A percentile compares a stretch with the other conserved stretches of the same genome.
These are phyloP conservation scores for Pammene aurita DNA, from an alignment of 2,888 invertebrate species.

Conservation along the genomic window DNA sequence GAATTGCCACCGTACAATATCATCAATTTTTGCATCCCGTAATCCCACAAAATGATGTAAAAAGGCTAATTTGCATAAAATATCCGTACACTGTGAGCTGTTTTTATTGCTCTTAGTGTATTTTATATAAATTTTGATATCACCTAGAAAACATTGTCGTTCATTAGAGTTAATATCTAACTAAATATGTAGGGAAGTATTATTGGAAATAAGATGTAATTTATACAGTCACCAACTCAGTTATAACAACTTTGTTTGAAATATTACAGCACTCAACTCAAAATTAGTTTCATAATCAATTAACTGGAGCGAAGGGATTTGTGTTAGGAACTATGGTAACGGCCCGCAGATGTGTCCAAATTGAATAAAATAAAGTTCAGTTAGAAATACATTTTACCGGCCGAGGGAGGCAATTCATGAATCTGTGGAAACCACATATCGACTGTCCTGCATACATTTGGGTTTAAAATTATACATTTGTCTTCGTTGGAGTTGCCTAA, in stretches of 20 bases:
- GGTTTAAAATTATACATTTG: not conserved
- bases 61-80: too few relatives aligned
- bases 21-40: too few relatives aligned
- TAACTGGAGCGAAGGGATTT: slow-evolving; percentile 13
- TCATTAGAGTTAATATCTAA: too few relatives aligned
- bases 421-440: not conserved
- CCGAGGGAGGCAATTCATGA: not conserved
- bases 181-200: too few relatives aligned
- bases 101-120: too few relatives aligned
- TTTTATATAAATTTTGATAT: too few relatives aligned
- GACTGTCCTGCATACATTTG: not conserved
- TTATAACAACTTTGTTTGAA: not conserved
- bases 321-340: slow-evolving; percentile 14
- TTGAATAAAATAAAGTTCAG: slow-evolving; percentile 36
- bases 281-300: slow-evolving; percentile 14
- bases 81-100: too few relatives aligned
- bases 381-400: slow-evolving; percentile 23
- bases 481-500: not conserved
- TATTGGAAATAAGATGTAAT: too few relatives aligned
- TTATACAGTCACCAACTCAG: too few relatives aligned
- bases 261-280: slow-evolving; percentile 7
- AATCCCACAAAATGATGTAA: too few relatives aligned
- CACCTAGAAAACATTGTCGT: too few relatives aligned
- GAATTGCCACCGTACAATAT: too few relatives aligned
- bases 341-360: slow-evolving; percentile 23